Evolutionary conservation across 2,888 invertebrate genomes (phyloP).

Genomic region (Ypsolopha sequella): DNA sequence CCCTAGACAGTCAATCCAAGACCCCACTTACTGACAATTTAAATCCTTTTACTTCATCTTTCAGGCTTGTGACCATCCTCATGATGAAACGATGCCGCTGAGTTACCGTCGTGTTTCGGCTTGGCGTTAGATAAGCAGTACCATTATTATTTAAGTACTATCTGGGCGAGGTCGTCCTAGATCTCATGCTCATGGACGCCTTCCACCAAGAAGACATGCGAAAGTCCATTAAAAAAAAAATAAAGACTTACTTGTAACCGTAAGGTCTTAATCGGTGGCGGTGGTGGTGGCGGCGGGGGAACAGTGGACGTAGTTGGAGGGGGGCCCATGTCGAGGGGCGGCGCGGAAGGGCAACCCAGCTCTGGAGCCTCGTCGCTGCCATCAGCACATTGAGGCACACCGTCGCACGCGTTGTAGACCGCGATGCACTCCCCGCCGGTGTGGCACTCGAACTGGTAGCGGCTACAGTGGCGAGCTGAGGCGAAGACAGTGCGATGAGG

Average conservation of each 20-base stretch:
- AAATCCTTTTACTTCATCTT: too few relatives aligned
- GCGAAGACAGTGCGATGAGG: constrained; percentile 2
- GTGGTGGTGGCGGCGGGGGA: constrained; percentile 13
- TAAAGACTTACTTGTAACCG: background rate
- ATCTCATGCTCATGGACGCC: too few relatives aligned
- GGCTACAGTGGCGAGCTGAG: constrained; percentile 75
- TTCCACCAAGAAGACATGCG: too few relatives aligned
- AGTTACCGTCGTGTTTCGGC: too few relatives aligned
- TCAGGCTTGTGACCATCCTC: too few relatives aligned
- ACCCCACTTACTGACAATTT: background rate
- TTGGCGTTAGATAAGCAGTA: too few relatives aligned
- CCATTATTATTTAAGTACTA: too few relatives aligned
- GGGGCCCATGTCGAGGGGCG: constrained; percentile 43
- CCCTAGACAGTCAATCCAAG: background rate
- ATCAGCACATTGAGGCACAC: constrained; percentile 92
- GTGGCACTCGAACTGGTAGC: constrained; percentile 91
- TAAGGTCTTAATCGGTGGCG: background rate
- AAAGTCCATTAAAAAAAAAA: too few relatives aligned
- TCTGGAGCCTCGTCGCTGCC: constrained; percentile 93
- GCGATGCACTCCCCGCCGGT: constrained; percentile 92
- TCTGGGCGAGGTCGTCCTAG: too few relatives aligned
- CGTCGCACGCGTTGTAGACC: constrained; percentile 95
- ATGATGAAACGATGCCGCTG: background rate
- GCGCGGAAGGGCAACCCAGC: constrained; percentile 76
- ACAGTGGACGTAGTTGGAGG: constrained; percentile 16